phyloP scores from a whole-genome alignment of 2,888 invertebrate species.

The Drosophila mayaguana region DNA sequence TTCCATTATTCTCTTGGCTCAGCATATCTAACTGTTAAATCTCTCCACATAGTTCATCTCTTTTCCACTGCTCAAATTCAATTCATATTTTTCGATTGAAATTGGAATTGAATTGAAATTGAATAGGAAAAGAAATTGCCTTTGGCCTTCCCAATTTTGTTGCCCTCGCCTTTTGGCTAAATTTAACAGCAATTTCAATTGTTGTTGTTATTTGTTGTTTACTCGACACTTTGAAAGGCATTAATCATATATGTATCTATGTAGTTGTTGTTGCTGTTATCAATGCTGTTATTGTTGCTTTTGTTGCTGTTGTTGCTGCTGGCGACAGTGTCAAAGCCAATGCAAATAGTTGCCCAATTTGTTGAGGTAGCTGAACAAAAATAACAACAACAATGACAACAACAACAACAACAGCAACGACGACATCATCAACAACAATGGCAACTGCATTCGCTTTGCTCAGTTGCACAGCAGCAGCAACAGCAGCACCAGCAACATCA shows the following conservation, averaged over 20 bases:
- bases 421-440: slow-evolving; percentile 23
- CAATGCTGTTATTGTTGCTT: slow-evolving; percentile 13
- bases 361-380: slow-evolving; percentile 29
- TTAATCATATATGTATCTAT: slow-evolving; percentile 39
- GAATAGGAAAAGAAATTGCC: slow-evolving; percentile 2
- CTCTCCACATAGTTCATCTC: neutral
- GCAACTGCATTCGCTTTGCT: slow-evolving; percentile 70
- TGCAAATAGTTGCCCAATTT: slow-evolving; percentile 53
- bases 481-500: slow-evolving; percentile 5
- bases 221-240: slow-evolving; percentile 44
- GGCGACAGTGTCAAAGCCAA: slow-evolving; percentile 70
- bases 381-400: slow-evolving; percentile 37
- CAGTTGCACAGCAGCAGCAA: slow-evolving; percentile 59
- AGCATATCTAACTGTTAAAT: neutral
- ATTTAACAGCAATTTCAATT: slow-evolving; percentile 42
- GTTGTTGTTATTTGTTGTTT: slow-evolving; percentile 27
- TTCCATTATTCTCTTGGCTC: neutral
- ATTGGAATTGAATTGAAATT: slow-evolving; percentile 12
- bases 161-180: slow-evolving; percentile 39
- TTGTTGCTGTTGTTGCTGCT: slow-evolving; percentile 33
- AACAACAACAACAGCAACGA: slow-evolving; percentile 19
- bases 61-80: neutral
- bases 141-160: slow-evolving; percentile 17
- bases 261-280: slow-evolving; percentile 4
- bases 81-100: neutral